Conservation (phyloP, 2,797 vertebrate species). For the Enteromius afrohamiltoni region DNA sequence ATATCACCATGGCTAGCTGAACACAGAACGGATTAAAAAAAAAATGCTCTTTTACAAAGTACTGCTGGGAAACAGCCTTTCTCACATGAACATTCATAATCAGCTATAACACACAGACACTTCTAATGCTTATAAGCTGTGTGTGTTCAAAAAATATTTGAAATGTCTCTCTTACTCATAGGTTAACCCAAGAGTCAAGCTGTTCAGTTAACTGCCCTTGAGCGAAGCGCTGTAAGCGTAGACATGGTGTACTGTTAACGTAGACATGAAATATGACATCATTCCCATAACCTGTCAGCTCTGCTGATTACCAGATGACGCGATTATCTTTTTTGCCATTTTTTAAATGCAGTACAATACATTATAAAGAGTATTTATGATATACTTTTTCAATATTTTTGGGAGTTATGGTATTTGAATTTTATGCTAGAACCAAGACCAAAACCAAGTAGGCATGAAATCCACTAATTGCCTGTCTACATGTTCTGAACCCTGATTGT, state of each 20-base stretch:
- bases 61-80: slow-evolving; percentile 51
- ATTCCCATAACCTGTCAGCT: background rate
- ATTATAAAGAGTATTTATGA: background rate
- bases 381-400: background rate
- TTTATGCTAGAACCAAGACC: background rate
- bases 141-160: slow-evolving; percentile 51
- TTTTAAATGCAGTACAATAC: background rate
- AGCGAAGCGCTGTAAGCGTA: background rate
- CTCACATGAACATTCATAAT: slow-evolving; percentile 56
- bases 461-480: slow-evolving; percentile 25
- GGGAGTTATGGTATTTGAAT: background rate
- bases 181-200: slow-evolving; percentile 32
- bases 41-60: slow-evolving; percentile 48
- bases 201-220: background rate
- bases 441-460: background rate
- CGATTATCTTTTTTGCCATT: background rate
- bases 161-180: slow-evolving; percentile 60
- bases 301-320: background rate
- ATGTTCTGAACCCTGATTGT: background rate
- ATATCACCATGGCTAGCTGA: too few relatives aligned
- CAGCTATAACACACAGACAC: slow-evolving; percentile 42
- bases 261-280: background rate
- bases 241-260: background rate
- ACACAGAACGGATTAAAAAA: too few relatives aligned
- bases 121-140: slow-evolving; percentile 56